Evolutionary conservation across 2,113 vertebrate species (phyloP).

Genomic region (Synchiropus splendidus): DNA sequence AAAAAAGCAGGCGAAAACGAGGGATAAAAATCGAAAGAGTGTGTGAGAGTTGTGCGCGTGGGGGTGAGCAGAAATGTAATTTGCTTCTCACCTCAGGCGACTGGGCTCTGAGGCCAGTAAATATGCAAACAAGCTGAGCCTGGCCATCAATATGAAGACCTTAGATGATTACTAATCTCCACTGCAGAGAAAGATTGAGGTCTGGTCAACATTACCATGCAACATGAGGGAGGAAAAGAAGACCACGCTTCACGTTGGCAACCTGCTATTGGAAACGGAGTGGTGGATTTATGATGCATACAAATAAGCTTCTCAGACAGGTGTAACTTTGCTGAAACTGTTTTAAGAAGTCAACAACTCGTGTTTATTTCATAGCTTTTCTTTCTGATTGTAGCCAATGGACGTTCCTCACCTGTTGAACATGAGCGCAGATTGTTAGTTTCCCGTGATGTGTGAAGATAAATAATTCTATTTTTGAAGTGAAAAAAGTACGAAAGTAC

Average conservation of each 20-base stretch:
- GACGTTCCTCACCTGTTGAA: too few relatives aligned
- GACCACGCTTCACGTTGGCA: slow-evolving; percentile 23
- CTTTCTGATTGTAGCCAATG: too few relatives aligned
- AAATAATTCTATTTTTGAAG: too few relatives aligned
- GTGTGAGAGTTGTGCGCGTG: slow-evolving; percentile 53
- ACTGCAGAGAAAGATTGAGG: slow-evolving; percentile 57
- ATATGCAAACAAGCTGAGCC: slow-evolving; percentile 68
- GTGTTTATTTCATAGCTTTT: too few relatives aligned
- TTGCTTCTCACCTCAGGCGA: slow-evolving; percentile 71
- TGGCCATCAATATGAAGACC: slow-evolving; percentile 69
- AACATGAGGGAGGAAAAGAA: slow-evolving; percentile 22
- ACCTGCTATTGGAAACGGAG: slow-evolving; percentile 24
- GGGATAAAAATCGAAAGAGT: slow-evolving; percentile 53
- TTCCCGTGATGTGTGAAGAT: too few relatives aligned
- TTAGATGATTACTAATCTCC: slow-evolving; percentile 69
- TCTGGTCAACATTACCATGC: slow-evolving; percentile 38
- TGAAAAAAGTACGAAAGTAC: too few relatives aligned
- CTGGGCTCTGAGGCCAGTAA: slow-evolving; percentile 64
- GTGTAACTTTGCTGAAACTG: too few relatives aligned
- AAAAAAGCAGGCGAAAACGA: slow-evolving; percentile 29
- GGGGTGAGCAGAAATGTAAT: slow-evolving; percentile 69
- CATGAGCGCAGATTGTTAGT: too few relatives aligned
- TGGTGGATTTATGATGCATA: slow-evolving; percentile 22
- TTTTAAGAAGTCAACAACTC: too few relatives aligned
- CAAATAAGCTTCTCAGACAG: slow-evolving; percentile 15